Conservation (phyloP, 2,797 vertebrate species). For the Oryzias dopingdopingensis region DNA sequence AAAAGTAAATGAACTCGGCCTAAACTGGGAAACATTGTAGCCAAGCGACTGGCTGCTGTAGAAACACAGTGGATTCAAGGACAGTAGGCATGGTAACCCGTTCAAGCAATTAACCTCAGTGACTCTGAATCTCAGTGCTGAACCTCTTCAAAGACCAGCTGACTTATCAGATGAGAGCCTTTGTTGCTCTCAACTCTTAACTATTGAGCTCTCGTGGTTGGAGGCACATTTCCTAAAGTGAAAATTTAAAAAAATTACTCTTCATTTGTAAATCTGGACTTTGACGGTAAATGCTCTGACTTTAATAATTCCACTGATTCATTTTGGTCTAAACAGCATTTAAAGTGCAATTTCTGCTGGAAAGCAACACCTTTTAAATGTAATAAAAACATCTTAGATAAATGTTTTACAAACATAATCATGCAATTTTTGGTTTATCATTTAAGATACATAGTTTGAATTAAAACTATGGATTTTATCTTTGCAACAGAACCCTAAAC, state of each 20-base stretch:
- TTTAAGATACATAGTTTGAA: too few species aligned
- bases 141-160: constrained; percentile 52
- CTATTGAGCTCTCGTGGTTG: constrained; percentile 39
- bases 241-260: constrained; percentile 32
- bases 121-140: constrained; percentile 47
- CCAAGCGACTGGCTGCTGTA: constrained; percentile 14
- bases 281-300: constrained; percentile 13
- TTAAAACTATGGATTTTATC: too few species aligned
- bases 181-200: constrained; percentile 42
- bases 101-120: constrained; percentile 69
- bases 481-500: background rate
- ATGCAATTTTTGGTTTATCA: background rate
- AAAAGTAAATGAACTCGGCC: constrained; percentile 44
- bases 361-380: background rate
- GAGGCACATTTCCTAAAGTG: constrained; percentile 34
- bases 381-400: too few species aligned
- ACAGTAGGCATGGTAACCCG: constrained; percentile 46
- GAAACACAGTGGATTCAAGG: constrained; percentile 31
- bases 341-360: constrained; percentile 4
- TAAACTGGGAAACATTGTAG: constrained; percentile 19
- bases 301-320: constrained; percentile 21
- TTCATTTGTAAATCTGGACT: constrained; percentile 34
- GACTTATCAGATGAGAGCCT: constrained; percentile 43
- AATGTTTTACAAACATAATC: background rate
- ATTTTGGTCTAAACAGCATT: constrained; percentile 19